Evolutionary conservation across 2,888 invertebrate genomes (phyloP).

Genomic region (Folsomia manolachei): DNA sequence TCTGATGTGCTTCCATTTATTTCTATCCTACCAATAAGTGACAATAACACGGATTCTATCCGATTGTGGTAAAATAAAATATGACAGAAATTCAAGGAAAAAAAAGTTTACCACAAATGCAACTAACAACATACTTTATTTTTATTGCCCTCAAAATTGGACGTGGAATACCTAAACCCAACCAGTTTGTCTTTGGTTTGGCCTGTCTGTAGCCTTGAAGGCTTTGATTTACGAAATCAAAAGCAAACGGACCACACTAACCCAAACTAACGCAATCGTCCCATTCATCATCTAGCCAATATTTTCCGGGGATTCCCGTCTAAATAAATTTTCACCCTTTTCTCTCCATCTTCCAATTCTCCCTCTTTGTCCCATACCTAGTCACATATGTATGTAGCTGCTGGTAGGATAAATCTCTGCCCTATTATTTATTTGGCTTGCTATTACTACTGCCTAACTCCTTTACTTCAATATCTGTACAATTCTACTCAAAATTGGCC

Average conservation of each 20-base stretch:
- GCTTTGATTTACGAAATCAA: conserved; percentile 18
- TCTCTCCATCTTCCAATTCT: not conserved
- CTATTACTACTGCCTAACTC: too few relatives aligned
- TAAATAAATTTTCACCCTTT: conserved; percentile 23
- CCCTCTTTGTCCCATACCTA: too few relatives aligned
- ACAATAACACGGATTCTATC: not conserved
- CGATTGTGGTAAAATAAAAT: not conserved
- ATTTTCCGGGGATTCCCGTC: conserved; percentile 15
- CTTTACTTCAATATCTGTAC: not conserved
- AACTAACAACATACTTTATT: conserved; percentile 44
- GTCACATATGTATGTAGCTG: too few relatives aligned
- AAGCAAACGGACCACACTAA: conserved; percentile 14
- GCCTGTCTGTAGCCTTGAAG: not conserved
- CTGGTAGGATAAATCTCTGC: too few relatives aligned
- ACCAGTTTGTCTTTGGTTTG: not conserved
- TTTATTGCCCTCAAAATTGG: conserved; percentile 17
- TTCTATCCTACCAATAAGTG: too few relatives aligned
- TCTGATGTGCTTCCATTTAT: conserved; percentile 18
- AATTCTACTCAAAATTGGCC: not conserved
- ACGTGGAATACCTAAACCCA: not conserved
- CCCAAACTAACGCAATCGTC: not conserved
- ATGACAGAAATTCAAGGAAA: conserved; percentile 3
- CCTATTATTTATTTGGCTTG: too few relatives aligned
- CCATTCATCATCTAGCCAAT: conserved; percentile 23
- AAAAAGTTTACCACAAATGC: conserved; percentile 15